Evolutionary conservation across 2,797 vertebrate genomes (phyloP).

Genomic region (Takifugu ocellatus): DNA sequence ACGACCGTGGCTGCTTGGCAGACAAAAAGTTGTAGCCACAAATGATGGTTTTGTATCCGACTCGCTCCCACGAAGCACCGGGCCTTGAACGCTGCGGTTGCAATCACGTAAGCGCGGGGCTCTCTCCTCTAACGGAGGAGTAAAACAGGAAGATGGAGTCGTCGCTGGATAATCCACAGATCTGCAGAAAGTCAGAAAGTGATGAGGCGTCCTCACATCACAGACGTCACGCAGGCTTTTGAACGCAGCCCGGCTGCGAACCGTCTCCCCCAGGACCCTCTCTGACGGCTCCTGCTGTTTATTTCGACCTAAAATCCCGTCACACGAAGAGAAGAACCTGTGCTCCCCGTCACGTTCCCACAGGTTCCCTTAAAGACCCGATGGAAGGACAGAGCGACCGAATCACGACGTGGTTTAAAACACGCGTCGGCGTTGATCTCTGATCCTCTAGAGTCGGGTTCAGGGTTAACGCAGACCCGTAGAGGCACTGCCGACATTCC

Average conservation of each 20-base stretch:
- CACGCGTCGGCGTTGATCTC: no score
- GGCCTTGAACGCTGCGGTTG: conserved; percentile 1
- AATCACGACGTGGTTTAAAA: no score
- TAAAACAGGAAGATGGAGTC: conserved; percentile 8
- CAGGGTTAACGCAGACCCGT: no score
- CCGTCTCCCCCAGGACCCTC: background rate
- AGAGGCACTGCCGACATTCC: no score
- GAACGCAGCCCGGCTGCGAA: background rate
- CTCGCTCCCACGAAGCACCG: background rate
- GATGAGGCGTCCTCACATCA: background rate
- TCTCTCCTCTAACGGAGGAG: conserved; percentile 3
- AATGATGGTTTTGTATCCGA: conserved; percentile 42
- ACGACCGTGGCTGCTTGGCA: conserved; percentile 21
- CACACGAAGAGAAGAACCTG: background rate
- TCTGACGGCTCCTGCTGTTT: background rate
- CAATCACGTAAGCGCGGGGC: conserved; percentile 11
- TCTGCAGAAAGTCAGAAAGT: background rate
- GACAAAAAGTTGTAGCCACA: conserved; percentile 38
- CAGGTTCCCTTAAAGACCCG: no score
- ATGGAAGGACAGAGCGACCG: background rate
- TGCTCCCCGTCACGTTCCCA: background rate
- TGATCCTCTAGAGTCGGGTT: no score
- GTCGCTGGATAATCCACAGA: no score
- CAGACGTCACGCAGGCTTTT: background rate
- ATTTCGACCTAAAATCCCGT: background rate